phyloP scores from a whole-genome alignment of 2,888 invertebrate genomes.

The Hyposoter didymator region DNA sequence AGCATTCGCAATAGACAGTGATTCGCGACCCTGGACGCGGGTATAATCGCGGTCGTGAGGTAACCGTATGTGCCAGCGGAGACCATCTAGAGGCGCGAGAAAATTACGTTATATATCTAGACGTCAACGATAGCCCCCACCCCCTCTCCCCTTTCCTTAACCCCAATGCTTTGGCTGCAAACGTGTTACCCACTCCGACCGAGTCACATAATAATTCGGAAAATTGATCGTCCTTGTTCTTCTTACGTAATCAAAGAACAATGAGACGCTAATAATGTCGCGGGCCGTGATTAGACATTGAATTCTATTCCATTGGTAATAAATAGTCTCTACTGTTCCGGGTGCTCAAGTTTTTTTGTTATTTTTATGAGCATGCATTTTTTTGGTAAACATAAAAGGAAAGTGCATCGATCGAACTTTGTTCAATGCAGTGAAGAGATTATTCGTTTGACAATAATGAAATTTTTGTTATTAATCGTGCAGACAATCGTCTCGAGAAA shows the following conservation, averaged over 20 bases:
- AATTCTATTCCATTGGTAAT: neutral
- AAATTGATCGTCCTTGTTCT: slow-evolving; percentile 35
- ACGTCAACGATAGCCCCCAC: slow-evolving; percentile 8
- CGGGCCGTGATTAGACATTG: neutral
- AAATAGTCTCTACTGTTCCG: neutral
- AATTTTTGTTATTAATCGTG: no score
- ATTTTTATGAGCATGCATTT: neutral
- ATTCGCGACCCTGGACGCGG: slow-evolving; percentile 62
- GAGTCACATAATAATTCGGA: slow-evolving; percentile 52
- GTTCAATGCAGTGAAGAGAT: no score
- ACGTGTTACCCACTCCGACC: slow-evolving; percentile 28
- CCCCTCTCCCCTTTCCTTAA: neutral
- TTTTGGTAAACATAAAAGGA: neutral
- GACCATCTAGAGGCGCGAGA: slow-evolving; percentile 40
- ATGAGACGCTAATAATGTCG: slow-evolving; percentile 26
- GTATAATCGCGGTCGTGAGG: slow-evolving; percentile 41
- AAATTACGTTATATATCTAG: slow-evolving; percentile 35
- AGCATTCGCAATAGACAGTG: slow-evolving; percentile 35
- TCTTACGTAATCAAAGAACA: slow-evolving; percentile 51
- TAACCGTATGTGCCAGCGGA: slow-evolving; percentile 57
- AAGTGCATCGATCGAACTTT: no score
- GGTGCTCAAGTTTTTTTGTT: neutral
- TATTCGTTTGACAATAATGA: no score
- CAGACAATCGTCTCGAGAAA: no score
- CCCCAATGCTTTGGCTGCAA: slow-evolving; percentile 50